Evolutionary conservation across 2,797 vertebrate species (phyloP), one percentile per base, ranked within the genome.

Genomic region (Huso huso): DNA sequence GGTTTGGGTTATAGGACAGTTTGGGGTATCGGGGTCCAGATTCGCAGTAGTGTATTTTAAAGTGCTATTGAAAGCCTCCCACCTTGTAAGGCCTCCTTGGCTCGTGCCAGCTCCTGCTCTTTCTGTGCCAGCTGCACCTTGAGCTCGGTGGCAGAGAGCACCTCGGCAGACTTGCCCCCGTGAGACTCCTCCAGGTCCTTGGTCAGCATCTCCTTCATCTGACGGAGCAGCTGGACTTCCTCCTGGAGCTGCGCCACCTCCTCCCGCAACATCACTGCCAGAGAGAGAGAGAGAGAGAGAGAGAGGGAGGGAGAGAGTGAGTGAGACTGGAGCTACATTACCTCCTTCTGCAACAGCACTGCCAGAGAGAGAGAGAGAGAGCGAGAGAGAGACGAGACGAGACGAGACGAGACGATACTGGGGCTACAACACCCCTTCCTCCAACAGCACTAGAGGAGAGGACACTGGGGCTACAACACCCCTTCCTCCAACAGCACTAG

Each of bases 181-280:
- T 94, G 94, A 64, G 80, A 86, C 76, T 98, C 95, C 83, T 98
- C 95, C 87, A 97, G 88, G 80, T 98, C 95, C 77, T 95, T 97
- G 0, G 91, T 90, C 81, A 98, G 78, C 95, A 97, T 92, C 79
- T 97, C 96, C 93, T 97, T 98, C 94, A 99, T 97, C 86, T 98
- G 95, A 66, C 93, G 86, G 77, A 96, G 89, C 82, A 96, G 89
- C 84, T 94, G 93, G 15, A 97, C 93, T 84, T 96, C 94, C 79
- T 97, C 93, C 86, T 97, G 96, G 67, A 99, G 93, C 85, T 95
- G 94, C 37, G 92, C 88, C 82, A 96, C 95, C 83, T 99, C 96
- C 76, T 97, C 95, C 67, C 93, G 91, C 79, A 99, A 88, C 79
- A 98, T 89, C 74, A 90, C 96, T 96, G 72, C n/a, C 12, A 49